Evolutionary conservation across 1,140 invertebrate genomes (phyloP), one percentile per base, ranked within the genome.

Genomic region (Drosophila parabipectinata): DNA sequence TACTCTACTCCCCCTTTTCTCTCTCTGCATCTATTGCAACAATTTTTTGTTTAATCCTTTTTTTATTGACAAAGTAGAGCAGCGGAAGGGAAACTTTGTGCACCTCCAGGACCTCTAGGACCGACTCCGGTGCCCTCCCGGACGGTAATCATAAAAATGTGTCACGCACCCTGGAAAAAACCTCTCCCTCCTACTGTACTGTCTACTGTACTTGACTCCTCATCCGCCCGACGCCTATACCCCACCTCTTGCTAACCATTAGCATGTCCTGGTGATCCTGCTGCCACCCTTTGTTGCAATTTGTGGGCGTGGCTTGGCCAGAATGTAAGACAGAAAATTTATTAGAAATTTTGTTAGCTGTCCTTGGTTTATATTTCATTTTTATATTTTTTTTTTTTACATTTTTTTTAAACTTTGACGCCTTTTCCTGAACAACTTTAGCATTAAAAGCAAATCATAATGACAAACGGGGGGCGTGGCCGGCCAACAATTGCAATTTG

Each of bases 51-150:
- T 53, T 6, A 18, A 24, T 37, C 14, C 67, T 55, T 9, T n/a
- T 53, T 58, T 59, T 77, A 81, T 80, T 80, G 78, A 81, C 72
- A 81, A 77, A 81, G 78, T 54, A 45, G 77, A 71, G 52, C 77
- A 47, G 37, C 64, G 69, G 61, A 74, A 51, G 71, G 15, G 34
- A 66, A 72, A 34, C 60, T 67, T 39, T 52, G 53, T 39, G 51
- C n/a, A 30, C 15, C 60, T 12, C 28, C 52, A 28, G 24, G 39
- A 18, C 32, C 66, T 56, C 62, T 12, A 37, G 34, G 34, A 37
- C 41, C n/a, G 14, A 37, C 41, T 15, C 39, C 39, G 1, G 41
- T n/a, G 10, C 41, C n/a, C 41, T 14, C 41, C 15, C 41, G 41
- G 41, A 44, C 41, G 41, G 63, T 45, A 74, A 68, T 74, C 76